Evolutionary conservation across 2,113 vertebrate genomes (phyloP).

Genomic region (Ancistrus triradiatus): DNA sequence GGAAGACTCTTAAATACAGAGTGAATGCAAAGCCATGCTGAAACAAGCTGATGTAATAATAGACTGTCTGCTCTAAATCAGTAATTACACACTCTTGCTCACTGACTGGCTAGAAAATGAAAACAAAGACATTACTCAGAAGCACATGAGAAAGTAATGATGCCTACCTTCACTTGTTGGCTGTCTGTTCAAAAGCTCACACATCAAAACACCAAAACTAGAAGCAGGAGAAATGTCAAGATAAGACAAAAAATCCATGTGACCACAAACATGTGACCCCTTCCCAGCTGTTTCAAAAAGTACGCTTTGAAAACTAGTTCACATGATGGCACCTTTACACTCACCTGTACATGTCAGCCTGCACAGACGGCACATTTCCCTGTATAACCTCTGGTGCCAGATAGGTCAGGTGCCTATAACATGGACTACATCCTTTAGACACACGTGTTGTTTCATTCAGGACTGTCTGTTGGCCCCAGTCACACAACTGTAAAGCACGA

Average conservation of each 20-base stretch:
- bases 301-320: too few relatives aligned
- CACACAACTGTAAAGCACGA: conserved; percentile 35
- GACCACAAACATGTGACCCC: too few relatives aligned
- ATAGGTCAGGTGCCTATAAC: conserved; percentile 39
- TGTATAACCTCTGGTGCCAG: conserved; percentile 35
- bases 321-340: neutral
- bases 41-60: neutral
- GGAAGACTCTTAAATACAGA: neutral
- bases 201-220: conserved; percentile 49
- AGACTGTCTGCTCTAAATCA: neutral
- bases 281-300: too few relatives aligned
- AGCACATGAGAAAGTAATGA: neutral
- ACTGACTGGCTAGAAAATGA: neutral
- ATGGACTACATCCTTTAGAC: neutral
- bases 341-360: conserved; percentile 45
- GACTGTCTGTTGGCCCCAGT: conserved; percentile 36
- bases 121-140: neutral
- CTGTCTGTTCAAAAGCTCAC: conserved; percentile 45
- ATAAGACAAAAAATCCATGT: too few relatives aligned
- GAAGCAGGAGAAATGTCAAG: neutral
- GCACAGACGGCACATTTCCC: conserved; percentile 5
- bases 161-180: conserved; percentile 38
- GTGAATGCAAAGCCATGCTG: neutral
- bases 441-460: neutral
- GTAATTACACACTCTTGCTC: neutral